A percentile compares a stretch with the other conserved stretches of the same genome.
phyloP scores from a whole-genome alignment of 2,888 invertebrate genomes.

The Operophtera brumata region DNA sequence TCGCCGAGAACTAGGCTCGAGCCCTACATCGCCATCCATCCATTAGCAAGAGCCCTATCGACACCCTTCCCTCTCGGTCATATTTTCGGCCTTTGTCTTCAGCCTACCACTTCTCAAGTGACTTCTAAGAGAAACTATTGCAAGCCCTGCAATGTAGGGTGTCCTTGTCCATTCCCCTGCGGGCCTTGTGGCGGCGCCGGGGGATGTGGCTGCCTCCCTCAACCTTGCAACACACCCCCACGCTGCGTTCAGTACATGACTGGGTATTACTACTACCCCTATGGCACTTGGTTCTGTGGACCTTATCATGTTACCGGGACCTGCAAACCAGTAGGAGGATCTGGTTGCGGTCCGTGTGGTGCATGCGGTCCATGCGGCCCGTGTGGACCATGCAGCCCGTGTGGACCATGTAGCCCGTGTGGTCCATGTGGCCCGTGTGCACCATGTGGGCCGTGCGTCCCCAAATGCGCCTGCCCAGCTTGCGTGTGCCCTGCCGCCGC shows the following conservation, averaged over 20 bases:
- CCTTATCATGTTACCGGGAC: conserved; percentile 61
- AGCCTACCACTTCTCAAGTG: conserved; percentile 10
- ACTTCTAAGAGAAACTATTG: conserved; percentile 36
- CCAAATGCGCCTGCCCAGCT: conserved; percentile 30
- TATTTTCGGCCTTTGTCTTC: conserved; percentile 15
- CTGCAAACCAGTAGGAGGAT: conserved; percentile 45
- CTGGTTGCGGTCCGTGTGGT: conserved; percentile 18
- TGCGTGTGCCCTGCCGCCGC: conserved; percentile 26
- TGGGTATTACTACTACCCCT: conserved; percentile 69
- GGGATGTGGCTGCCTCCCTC: conserved; percentile 55
- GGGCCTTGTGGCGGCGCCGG: conserved; percentile 45
- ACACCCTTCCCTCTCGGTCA: conserved; percentile 5
- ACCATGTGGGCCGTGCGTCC: conserved; percentile 6
- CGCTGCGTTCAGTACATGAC: conserved; percentile 65
- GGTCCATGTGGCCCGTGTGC: conserved; percentile 14
- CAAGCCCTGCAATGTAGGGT: conserved; percentile 32
- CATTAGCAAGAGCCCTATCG: conserved; percentile 1
- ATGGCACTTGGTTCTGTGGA: conserved; percentile 68
- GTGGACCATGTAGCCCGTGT: conserved; percentile 12
- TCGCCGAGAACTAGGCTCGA: conserved; percentile 35
- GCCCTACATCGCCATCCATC: conserved; percentile 15
- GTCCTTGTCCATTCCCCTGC: conserved; percentile 45
- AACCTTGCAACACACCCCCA: conserved; percentile 59
- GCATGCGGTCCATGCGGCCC: conserved; percentile 31
- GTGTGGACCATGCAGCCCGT: conserved; percentile 33